Evolutionary conservation across 2,113 vertebrate genomes (phyloP).

Genomic region (Nothobranchius furzeri): DNA sequence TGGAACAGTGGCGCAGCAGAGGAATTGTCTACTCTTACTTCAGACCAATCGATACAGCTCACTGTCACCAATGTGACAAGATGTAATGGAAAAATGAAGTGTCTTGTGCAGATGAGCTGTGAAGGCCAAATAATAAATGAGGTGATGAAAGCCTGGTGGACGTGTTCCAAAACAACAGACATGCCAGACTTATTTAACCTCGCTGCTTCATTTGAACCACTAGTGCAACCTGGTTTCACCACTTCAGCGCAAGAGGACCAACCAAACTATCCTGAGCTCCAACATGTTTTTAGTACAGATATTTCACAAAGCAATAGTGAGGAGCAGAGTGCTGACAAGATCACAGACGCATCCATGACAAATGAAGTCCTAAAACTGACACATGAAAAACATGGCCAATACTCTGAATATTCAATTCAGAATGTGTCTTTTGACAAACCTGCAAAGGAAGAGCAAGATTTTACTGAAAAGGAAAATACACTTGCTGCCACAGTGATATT

Average conservation of each 20-base stretch:
- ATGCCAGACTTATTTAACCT: background rate
- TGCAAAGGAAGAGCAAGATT: background rate
- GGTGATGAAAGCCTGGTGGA: slow-evolving; percentile 81
- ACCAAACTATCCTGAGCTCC: background rate
- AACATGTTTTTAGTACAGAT: background rate
- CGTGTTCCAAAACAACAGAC: slow-evolving; percentile 18
- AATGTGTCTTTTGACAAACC: background rate
- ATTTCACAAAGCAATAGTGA: background rate
- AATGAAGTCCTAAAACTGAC: background rate
- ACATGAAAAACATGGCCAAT: background rate
- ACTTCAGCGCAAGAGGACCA: background rate
- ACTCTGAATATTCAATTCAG: background rate
- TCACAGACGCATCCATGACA: background rate
- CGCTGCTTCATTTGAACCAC: background rate
- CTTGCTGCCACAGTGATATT: background rate
- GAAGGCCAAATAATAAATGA: slow-evolving; percentile 81
- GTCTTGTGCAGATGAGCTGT: slow-evolving; percentile 80
- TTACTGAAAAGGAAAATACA: background rate
- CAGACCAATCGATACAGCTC: slow-evolving; percentile 79
- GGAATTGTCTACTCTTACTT: slow-evolving; percentile 76
- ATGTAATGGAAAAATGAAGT: slow-evolving; percentile 50
- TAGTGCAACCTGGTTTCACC: background rate
- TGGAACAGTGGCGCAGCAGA: slow-evolving; percentile 81
- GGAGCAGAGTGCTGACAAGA: background rate
- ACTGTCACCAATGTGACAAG: slow-evolving; percentile 73